Base-by-base conservation (phyloP, 2,888 invertebrate genomes). In the Drosophila fulvimacula region DNA sequence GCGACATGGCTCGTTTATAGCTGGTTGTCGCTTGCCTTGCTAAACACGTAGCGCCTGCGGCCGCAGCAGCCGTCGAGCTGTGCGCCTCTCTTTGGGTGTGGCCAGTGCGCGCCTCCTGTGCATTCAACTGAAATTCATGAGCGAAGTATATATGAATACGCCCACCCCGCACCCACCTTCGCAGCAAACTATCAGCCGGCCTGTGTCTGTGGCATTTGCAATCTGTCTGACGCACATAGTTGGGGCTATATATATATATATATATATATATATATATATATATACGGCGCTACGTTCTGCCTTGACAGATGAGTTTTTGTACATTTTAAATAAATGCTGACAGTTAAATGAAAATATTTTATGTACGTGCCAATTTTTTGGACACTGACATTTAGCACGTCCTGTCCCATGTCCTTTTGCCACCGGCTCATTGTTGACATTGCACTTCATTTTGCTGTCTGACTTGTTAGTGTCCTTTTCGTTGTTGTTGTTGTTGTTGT, bases 301-400 rank as follows among this genome's bases (percentile, higher is more conserved):
- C 60, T 44, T 60, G 57, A 19, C 52, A 58, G 49, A 19, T 44
- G 41, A 39, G 19, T 46, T 15, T 17, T 15, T 27, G 72, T 72
- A 56, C 73, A 68, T 82, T 83, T 82, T 77, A 71, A 86, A 88
- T 73, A 80, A 83, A 77, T 75, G 81, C 86, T 82, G 83, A 88
- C 88, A 82, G 82, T 77, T 64, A 82, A 85, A 85, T 75, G 82
- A 85, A 83, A 82, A 85, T 88, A 85, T 88, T 83, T 88, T 71
- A 75, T 62, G 86, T 77, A 81, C 88, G 85, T 87, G 87, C 66
- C 66, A 67, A 72, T 41, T 66, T 68, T 65, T 75, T 67, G 58
- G 55, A 58, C 59, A 69, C 52, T 69, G 57, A 69, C 81, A 81
- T 67, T 81, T 69, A 42, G 73, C 73, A 70, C 61, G 66, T 58